Evolutionary conservation across 2,888 invertebrate species (phyloP), one percentile per base, ranked within the genome.

Genomic region (Ectemnius continuus): DNA sequence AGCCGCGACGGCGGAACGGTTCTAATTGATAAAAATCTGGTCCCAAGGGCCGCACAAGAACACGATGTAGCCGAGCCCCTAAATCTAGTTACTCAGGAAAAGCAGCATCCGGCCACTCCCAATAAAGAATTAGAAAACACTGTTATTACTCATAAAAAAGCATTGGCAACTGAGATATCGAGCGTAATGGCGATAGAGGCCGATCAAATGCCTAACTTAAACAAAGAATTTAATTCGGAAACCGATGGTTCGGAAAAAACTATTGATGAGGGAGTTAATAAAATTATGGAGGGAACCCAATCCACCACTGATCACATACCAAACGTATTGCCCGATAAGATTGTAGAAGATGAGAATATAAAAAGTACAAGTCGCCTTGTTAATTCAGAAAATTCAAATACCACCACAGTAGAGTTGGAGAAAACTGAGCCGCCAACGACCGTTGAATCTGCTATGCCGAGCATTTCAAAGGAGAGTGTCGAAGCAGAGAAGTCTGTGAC

Each of bases 1-100:
- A 82, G 70, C 72, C 81, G 78, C 67, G 82, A 76, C 65, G 47
- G 70, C 65, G 73, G 77, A 58, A 67, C 67, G 46, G 75, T 81
- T 74, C 77, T 80, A 76, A 79, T 85, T 52, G 83, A 84, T 71
- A 65, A 76, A 69, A 84, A 76, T 76, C 81, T 86, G 75, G 78
- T 80, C 67, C 78, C 86, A 70, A 86, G 81, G 69, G 77, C 83
- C 66, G 73, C 70, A 69, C 75, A 82, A 73, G 67, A 81, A 62
- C 70, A 73, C 69, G 36, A 36, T 58, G 68, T 74, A 76, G 63
- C 74, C 67, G 65, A 60, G 56, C 47, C 75, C 16, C 45, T 75
- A 52, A 75, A 73, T 63, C 73, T 81, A 23, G 76, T 79, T 67
- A 75, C 81, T 45, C 78, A 76, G 72, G 76, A 79, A 66, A 81